Conservation (phyloP, 2,888 invertebrate genomes). For the Bruchidius siliquastri region DNA sequence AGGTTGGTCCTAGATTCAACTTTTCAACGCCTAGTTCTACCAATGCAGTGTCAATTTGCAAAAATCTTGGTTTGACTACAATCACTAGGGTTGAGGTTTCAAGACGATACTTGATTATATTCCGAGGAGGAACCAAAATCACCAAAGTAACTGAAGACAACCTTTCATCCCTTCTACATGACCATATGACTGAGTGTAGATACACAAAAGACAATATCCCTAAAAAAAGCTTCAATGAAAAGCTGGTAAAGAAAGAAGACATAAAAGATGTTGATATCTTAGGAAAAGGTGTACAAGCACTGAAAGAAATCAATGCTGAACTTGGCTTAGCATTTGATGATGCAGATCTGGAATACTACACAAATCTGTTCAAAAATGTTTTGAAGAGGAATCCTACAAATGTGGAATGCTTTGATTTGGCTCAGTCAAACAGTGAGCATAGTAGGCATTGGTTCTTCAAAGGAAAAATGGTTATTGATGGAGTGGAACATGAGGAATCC, state of each 20-base stretch:
- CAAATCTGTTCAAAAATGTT: conserved; percentile 75
- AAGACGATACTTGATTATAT: conserved; percentile 66
- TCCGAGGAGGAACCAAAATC: conserved; percentile 44
- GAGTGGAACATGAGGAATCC: conserved; percentile 69
- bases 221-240: conserved; percentile 62
- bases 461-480: conserved; percentile 83
- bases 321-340: conserved; percentile 85
- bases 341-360: conserved; percentile 89
- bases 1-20: conserved; percentile 90
- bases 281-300: conserved; percentile 68
- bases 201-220: conserved; percentile 67
- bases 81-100: conserved; percentile 80
- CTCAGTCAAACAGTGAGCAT: conserved; percentile 97
- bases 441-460: conserved; percentile 99
- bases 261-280: conserved; percentile 84
- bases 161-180: conserved; percentile 66
- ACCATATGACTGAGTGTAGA: conserved; percentile 89
- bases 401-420: conserved; percentile 96
- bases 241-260: conserved; percentile 60
- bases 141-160: conserved; percentile 45
- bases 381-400: conserved; percentile 91
- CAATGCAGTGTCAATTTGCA: conserved; percentile 92
- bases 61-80: conserved; percentile 71
- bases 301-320: conserved; percentile 63
- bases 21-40: conserved; percentile 95